phyloP scores from a whole-genome alignment of 2,888 invertebrate genomes.

The Agrilus mali region DNA sequence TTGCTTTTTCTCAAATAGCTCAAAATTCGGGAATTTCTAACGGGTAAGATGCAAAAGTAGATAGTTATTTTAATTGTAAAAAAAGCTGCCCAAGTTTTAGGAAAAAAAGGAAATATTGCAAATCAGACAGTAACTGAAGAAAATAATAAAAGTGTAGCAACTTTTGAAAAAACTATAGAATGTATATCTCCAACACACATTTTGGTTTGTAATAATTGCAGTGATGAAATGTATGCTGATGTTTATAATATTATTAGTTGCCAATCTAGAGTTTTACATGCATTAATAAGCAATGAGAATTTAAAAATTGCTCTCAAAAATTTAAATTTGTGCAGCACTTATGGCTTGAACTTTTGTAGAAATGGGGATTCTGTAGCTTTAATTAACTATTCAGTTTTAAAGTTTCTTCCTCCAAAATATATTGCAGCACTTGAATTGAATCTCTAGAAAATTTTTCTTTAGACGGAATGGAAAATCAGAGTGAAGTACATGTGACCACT shows the following conservation, averaged over 20 bases:
- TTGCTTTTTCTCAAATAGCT: too few relatives aligned
- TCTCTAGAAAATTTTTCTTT: too few relatives aligned
- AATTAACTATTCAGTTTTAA: slow-evolving; percentile 42
- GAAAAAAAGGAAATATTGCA: slow-evolving; percentile 52
- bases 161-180: slow-evolving; percentile 30
- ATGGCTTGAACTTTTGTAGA: slow-evolving; percentile 43
- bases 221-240: slow-evolving; percentile 53
- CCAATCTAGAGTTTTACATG: slow-evolving; percentile 45
- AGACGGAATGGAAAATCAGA: too few relatives aligned
- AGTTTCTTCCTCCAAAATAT: slow-evolving; percentile 53
- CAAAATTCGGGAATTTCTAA: too few relatives aligned
- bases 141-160: slow-evolving; percentile 27
- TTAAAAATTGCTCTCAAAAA: slow-evolving; percentile 48
- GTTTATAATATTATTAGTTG: slow-evolving; percentile 67
- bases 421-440: slow-evolving; percentile 47
- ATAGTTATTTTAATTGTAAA: slow-evolving; percentile 78
- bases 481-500: slow-evolving; percentile 11
- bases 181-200: slow-evolving; percentile 65
- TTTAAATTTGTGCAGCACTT: slow-evolving; percentile 46
- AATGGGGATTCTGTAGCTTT: slow-evolving; percentile 8
- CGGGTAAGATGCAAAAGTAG: too few relatives aligned
- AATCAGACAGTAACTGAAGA: slow-evolving; percentile 44
- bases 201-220: slow-evolving; percentile 64
- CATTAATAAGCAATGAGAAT: slow-evolving; percentile 46
- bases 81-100: slow-evolving; percentile 78